phyloP scores from a whole-genome alignment of 1,140 invertebrate species.

The Camponotus pennsylvanicus region DNA sequence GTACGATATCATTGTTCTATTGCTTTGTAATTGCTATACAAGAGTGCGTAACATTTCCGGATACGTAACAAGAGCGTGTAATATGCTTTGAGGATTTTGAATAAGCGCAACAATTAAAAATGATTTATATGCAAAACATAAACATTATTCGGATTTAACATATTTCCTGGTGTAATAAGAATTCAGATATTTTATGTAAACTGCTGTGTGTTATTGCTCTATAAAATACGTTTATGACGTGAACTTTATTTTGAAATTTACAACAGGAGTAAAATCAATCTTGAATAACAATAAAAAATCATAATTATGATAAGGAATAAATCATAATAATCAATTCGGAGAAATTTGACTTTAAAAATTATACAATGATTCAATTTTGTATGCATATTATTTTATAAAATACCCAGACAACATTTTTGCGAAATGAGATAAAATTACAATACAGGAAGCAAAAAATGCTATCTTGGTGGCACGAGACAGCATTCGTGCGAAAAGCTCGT shows the following conservation, averaged over 20 bases:
- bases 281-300: background rate
- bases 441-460: constrained; percentile 44
- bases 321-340: constrained; percentile 31
- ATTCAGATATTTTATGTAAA: constrained; percentile 18
- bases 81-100: background rate
- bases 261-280: background rate
- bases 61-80: background rate
- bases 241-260: background rate
- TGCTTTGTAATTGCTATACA: constrained; percentile 17
- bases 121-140: background rate
- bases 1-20: constrained; percentile 25
- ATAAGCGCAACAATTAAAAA: background rate
- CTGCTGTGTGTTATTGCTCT: background rate
- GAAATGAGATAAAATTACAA: constrained; percentile 35
- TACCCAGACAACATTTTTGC: background rate
- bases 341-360: background rate
- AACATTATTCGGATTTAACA: constrained; percentile 16
- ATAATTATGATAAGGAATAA: background rate
- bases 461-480: constrained; percentile 25
- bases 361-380: background rate
- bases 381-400: background rate
- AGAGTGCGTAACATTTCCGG: constrained; percentile 9
- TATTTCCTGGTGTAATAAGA: background rate
- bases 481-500: constrained; percentile 37
- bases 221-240: background rate